Base-by-base conservation (phyloP, 2,797 vertebrate genomes). In the Antrozous pallidus region DNA sequence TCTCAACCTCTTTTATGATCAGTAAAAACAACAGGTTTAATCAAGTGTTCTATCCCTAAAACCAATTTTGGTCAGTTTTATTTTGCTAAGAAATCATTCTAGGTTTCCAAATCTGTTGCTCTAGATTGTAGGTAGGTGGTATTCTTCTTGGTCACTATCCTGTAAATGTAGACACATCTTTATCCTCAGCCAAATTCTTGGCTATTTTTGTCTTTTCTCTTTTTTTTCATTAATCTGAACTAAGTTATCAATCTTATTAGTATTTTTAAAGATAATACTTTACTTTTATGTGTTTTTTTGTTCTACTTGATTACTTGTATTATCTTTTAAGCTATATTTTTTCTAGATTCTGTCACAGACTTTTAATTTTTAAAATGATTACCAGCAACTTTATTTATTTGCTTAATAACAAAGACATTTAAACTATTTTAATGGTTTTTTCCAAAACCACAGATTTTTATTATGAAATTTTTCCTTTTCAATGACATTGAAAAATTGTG, bases 91-190 rank as follows among this genome's bases (percentile, higher is more conserved):
- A 83, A 65, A 51, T 26, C 18, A 17, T 0, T 40, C 31, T 3
- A 4, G 13, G 38, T 47, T 40, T 14, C 54, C 10, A 42, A 16
- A 5, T 10, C 38, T 16, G 31, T 5, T 24, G 36, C 71, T 54
- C 31, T 2, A 24, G 3, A 20, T 18, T 45, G 4, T 4, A 24
- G 36, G 33, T 0, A 24, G 36, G 38, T 0, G 0, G 28, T 16
- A 14, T 6, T 73, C 56, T 28, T 51, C 85, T 73, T 40, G 3
- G 33, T 31, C 33, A 26, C 14, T 38, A 26, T 1, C 26, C 75
- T 38, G 2, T 4, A 0, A 47, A 70, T 69, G 2, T 6, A 36
- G n/a, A 18, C 17, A 18, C 1, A 8, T 33, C 65, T 28, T 42
- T 71, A 24, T 61, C 45, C n/a, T 65, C 28, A 10, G 8, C 12